These are phyloP conservation scores for Ormyrus pomaceus DNA, from an alignment of 2,888 invertebrate genomes.

Conservation along the genomic window DNA sequence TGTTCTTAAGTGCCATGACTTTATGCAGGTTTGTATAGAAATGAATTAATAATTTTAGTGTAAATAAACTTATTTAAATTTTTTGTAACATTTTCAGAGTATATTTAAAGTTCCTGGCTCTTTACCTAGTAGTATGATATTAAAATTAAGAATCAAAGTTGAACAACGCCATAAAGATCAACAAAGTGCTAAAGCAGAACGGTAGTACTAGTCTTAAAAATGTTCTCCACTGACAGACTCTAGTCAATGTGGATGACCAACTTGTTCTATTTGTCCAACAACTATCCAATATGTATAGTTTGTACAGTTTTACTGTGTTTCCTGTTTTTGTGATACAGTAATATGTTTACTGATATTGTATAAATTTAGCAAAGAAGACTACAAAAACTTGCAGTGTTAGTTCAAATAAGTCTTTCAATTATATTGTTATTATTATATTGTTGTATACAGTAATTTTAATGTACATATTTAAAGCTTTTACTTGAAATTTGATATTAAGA, in stretches of 20 bases:
- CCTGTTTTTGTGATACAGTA: constrained; percentile 53
- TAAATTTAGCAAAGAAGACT: constrained; percentile 41
- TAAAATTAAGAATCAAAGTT: constrained; percentile 80
- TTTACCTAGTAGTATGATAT: constrained; percentile 82
- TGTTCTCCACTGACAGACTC: constrained; percentile 60
- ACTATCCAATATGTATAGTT: constrained; percentile 46
- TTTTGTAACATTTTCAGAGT: constrained; percentile 77
- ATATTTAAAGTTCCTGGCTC: constrained; percentile 90
- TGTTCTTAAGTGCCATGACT: constrained; percentile 90
- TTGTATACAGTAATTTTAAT: constrained; percentile 52
- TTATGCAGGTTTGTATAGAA: constrained; percentile 84
- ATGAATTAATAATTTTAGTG: constrained; percentile 38
- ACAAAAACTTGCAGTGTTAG: constrained; percentile 22
- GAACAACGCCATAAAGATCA: constrained; percentile 78
- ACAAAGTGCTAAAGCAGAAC: constrained; percentile 67
- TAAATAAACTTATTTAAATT: constrained; percentile 1
- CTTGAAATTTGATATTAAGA: constrained; percentile 45
- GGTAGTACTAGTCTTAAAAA: constrained; percentile 68
- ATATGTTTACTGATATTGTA: constrained; percentile 42
- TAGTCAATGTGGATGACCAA: constrained; percentile 65
- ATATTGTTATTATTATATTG: constrained; percentile 38
- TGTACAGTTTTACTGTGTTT: constrained; percentile 48
- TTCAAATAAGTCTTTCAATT: constrained; percentile 49
- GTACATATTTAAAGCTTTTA: constrained; percentile 48
- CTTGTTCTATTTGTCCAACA: constrained; percentile 38